Base-by-base conservation (phyloP, 1,140 invertebrate genomes). In the Arctopsyche grandis region DNA sequence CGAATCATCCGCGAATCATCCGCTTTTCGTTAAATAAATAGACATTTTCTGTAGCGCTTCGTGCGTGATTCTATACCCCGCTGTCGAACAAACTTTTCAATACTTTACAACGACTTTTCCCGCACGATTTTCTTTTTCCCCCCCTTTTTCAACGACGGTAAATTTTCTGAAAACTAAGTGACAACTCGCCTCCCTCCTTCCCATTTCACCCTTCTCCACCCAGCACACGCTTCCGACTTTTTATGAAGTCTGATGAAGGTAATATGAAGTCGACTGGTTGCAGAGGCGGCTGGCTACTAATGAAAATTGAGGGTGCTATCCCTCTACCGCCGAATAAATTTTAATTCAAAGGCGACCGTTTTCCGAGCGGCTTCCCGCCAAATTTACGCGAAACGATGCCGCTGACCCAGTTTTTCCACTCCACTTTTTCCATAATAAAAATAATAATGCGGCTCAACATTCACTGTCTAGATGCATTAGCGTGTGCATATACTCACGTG, bases 211-310 rank as follows among this genome's bases (percentile, higher is more conserved):
- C 1, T 38, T 7, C 29, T 4, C 29, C 29, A 38, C 29, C 29
- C 29, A 1, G 29, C 29, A 38, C 29, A 38, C 29, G 29, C 7
- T 38, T 38, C 29, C 29, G 29, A 38, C 70, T 74, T 52, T 74
- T 74, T 74, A 74, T 74, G 48, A 74, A 74, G 22, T 74, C 38
- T 52, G 46, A 74, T 74, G 70, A 74, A 74, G 70, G 46, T 52
- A 74, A 43, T 52, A 44, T 44, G 43, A 74, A 74, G 71, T 48
- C 43, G 22, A 21, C 19, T 12, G 22, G 22, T 19, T 10, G 66
- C 66, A 38, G 19, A 46, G 26, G 71, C 46, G 58, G 56, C 24
- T 16, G 26, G 46, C 48, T 19, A 16, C 43, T 76, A 76, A 76
- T 76, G 74, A 76, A 76, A 76, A 76, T 76, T 60, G 56, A 63